phyloP scores from a whole-genome alignment of 2,113 vertebrate species.

The Colossoma macropomum region DNA sequence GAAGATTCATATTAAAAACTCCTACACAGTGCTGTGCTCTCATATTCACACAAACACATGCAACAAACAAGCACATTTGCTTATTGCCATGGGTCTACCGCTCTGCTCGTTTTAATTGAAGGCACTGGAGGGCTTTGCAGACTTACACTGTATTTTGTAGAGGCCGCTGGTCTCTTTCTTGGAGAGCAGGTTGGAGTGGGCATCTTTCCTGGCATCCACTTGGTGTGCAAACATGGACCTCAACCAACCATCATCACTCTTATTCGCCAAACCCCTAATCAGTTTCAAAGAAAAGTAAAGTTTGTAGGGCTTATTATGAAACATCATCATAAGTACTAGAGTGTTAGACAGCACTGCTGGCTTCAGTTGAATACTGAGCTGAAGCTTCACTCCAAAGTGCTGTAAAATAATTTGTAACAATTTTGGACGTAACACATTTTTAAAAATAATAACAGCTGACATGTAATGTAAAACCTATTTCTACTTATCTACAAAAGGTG shows the following conservation, averaged over 20 bases:
- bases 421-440: too few species aligned
- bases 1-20: neutral
- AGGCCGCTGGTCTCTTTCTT: conserved; percentile 95
- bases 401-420: too few species aligned
- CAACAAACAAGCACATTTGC: neutral
- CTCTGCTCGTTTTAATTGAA: neutral
- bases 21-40: neutral
- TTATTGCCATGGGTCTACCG: neutral
- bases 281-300: conserved; percentile 32
- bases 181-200: conserved; percentile 94
- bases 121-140: neutral
- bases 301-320: neutral
- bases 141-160: conserved; percentile 94
- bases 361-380: neutral
- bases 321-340: neutral
- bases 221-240: conserved; percentile 92
- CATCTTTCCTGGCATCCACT: conserved; percentile 92
- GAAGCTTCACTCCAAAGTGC: too few species aligned
- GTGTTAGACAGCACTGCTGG: neutral
- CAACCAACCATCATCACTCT: conserved; percentile 88
- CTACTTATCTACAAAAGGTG: too few species aligned
- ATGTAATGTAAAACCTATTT: too few species aligned
- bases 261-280: conserved; percentile 84
- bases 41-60: neutral
- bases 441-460: too few species aligned